These are phyloP conservation scores for Microcebus griseorufus DNA, from an alignment of 2,113 vertebrate species.

Conservation along the genomic window DNA sequence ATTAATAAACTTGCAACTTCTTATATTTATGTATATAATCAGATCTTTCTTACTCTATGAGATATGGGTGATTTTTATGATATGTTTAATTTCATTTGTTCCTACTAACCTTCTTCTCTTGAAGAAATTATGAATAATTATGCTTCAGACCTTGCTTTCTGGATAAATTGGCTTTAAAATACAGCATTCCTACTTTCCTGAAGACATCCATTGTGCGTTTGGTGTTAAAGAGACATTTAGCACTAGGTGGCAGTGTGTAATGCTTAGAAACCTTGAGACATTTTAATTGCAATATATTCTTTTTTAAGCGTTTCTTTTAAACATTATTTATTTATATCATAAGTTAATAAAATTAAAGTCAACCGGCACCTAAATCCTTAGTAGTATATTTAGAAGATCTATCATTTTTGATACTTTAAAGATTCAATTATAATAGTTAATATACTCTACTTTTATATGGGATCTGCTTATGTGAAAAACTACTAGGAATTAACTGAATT, in stretches of 20 bases:
- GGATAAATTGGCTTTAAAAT: background rate
- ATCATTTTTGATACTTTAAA: slow-evolving; percentile 45
- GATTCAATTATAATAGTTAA: slow-evolving; percentile 52
- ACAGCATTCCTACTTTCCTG: background rate
- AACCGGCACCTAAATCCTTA: slow-evolving; percentile 31
- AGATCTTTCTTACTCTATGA: background rate
- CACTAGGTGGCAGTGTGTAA: slow-evolving; percentile 86
- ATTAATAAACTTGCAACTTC: background rate
- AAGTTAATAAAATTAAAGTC: slow-evolving; percentile 64
- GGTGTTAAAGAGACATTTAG: background rate
- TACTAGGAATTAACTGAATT: slow-evolving; percentile 37
- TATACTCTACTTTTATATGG: background rate
- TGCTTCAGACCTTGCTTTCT: background rate
- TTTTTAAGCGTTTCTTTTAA: slow-evolving; percentile 59
- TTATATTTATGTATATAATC: background rate
- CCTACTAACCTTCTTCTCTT: background rate
- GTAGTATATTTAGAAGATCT: slow-evolving; percentile 49
- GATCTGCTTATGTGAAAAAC: background rate
- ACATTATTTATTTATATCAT: slow-evolving; percentile 36
- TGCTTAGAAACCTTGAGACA: slow-evolving; percentile 52
- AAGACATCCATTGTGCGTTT: background rate
- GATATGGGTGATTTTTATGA: slow-evolving; percentile 32
- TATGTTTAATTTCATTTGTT: slow-evolving; percentile 49
- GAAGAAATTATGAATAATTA: background rate
- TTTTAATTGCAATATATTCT: slow-evolving; percentile 26